Evolutionary conservation across 1,140 invertebrate genomes (phyloP), one percentile per base, ranked within the genome.

Genomic region (Bombus cullumanus): DNA sequence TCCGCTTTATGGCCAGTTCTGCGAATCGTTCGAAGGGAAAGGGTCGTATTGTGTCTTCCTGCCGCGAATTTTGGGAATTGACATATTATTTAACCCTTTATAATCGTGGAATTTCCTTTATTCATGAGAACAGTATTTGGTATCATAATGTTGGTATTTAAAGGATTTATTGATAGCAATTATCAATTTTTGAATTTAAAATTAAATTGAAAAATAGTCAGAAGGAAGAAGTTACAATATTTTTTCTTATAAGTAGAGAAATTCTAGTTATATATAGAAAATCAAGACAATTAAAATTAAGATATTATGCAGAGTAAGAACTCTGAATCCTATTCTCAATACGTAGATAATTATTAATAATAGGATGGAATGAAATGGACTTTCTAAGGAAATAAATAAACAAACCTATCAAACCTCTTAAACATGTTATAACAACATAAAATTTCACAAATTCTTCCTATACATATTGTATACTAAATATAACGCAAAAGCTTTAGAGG

Each of bases 1-100:
- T 62, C 57, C 31, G n/a, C 59, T 83, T 74, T 53, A 34, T 66
- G 8, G 28, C 43, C 77, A 4, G 25, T 79, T 68, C 79, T 47
- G 34, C 43, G 64, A 81, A 71, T 57, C 12, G 68, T 47, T 39
- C 66, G 34, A 43, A 79, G 59, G 62, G 62, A 47, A 64, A 66
- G 59, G 39, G n/a, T 57, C 18, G 6, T 31, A 2, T 13, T 3
- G 5, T 66, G 25, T 9, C 37, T 69, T 73, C 28, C 8, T 12
- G 41, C n/a, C 0, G 9, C 18, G n/a, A 47, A 71, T 71, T 71
- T 71, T 22, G 69, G 10, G 12, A 39, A 71, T 28, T 71, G 37
- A 39, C 13, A 62, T n/a, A n/a, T n/a, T 62, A 62, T n/a, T n/a
- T 62, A 62, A 59, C 59, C 59, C 3, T 53, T 1, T 53, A 18